Evolutionary conservation across 2,888 invertebrate species (phyloP).

Genomic region (Cephus sareptanus): DNA sequence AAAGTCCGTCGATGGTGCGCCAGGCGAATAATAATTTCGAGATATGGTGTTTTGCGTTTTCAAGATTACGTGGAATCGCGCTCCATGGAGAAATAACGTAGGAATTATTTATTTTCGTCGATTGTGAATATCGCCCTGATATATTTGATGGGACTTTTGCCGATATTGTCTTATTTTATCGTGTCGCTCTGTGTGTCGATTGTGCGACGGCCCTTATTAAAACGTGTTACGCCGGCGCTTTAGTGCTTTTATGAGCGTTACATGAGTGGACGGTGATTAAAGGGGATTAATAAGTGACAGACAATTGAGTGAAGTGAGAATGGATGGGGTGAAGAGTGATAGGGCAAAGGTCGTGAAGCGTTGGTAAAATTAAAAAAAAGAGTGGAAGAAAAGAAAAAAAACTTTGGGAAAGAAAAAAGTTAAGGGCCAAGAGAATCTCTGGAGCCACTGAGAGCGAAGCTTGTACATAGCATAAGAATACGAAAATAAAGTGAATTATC

Average conservation of each 20-base stretch:
- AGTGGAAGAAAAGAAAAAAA: neutral
- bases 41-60: neutral
- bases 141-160: neutral
- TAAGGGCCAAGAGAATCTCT: constrained; percentile 3
- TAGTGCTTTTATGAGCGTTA: neutral
- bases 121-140: neutral
- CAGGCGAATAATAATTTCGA: neutral
- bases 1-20: constrained; percentile 6
- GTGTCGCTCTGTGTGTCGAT: neutral
- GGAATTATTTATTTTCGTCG: neutral
- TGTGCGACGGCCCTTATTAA: neutral
- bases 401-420: neutral
- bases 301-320: neutral
- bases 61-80: neutral
- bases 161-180: neutral
- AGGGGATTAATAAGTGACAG: neutral
- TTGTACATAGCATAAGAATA: constrained; percentile 13
- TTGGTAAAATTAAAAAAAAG: neutral
- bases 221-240: neutral
- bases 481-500: constrained; percentile 15
- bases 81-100: neutral
- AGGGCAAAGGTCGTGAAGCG: neutral
- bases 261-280: neutral
- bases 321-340: neutral
- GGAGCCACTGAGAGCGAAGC: constrained; percentile 14